Percentiles rank a stretch among this genome's conserved stretches.
Conservation (phyloP, 2,113 vertebrate genomes). For the Tursiops truncatus region DNA sequence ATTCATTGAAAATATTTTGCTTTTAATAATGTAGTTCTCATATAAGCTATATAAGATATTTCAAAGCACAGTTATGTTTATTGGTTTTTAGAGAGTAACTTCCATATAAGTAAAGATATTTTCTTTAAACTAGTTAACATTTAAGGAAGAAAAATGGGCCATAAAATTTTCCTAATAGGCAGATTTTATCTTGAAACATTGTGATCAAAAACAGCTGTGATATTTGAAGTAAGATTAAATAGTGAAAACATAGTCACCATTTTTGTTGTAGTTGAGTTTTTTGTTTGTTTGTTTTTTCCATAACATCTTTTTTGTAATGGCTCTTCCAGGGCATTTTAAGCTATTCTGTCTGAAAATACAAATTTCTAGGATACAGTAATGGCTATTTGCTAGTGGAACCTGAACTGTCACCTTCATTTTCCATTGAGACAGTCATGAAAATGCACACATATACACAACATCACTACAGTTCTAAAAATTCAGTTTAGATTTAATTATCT, state of each 20-base stretch:
- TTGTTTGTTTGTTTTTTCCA: neutral
- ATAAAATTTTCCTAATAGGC: neutral
- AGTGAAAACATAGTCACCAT: neutral
- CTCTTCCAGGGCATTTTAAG: neutral
- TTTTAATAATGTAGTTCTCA: conserved; percentile 14
- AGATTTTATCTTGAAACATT: neutral
- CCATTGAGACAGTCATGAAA: neutral
- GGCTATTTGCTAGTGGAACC: neutral
- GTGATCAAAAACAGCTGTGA: neutral
- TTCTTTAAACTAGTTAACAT: neutral
- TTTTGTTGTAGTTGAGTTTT: neutral
- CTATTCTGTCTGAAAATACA: neutral
- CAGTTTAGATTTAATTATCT: conserved; percentile 12
- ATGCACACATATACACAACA: neutral
- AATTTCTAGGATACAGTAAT: neutral
- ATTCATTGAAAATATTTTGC: neutral
- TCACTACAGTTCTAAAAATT: neutral
- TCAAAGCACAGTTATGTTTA: neutral
- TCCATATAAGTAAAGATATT: neutral
- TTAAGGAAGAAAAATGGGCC: neutral
- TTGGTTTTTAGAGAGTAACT: neutral
- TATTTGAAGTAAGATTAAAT: neutral
- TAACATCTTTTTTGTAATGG: neutral
- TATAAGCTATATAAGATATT: conserved; percentile 1
- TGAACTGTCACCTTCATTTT: neutral